phyloP scores from a whole-genome alignment of 1,140 invertebrate species.

The Nasonia longicornis region DNA sequence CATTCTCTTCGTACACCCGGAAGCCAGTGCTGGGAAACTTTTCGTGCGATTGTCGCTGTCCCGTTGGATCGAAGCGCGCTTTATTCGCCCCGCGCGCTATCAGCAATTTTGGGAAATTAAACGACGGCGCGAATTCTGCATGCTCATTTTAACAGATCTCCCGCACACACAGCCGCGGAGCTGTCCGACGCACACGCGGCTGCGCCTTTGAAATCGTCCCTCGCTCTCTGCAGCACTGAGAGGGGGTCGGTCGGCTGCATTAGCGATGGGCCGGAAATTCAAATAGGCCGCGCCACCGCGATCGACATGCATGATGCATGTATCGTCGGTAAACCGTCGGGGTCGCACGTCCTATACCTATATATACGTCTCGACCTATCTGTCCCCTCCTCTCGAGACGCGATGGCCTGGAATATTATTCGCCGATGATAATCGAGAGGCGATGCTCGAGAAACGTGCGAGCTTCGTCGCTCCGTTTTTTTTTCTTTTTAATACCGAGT shows the following conservation, averaged over 20 bases:
- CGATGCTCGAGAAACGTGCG: no score
- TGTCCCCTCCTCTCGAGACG: no score
- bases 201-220: not conserved
- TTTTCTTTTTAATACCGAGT: not conserved
- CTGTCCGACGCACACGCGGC: not conserved
- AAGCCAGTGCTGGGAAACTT: not conserved
- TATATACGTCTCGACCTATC: not conserved
- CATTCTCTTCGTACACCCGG: no score
- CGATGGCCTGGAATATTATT: no score
- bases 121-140: not conserved
- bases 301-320: conserved; percentile 26
- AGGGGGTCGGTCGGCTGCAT: not conserved
- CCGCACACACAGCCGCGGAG: not conserved
- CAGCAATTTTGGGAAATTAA: not conserved
- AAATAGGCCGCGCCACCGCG: not conserved
- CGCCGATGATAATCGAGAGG: no score
- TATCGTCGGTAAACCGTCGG: not conserved
- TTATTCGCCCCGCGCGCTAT: not conserved
- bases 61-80: not conserved
- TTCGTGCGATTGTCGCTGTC: not conserved
- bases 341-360: not conserved
- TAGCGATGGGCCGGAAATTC: conserved; percentile 21
- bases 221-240: not conserved
- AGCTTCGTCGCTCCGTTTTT: no score
- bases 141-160: conserved; percentile 7